These are phyloP conservation scores for Centruroides vittatus DNA, from an alignment of 1,140 invertebrate genomes.

Conservation along the genomic window DNA sequence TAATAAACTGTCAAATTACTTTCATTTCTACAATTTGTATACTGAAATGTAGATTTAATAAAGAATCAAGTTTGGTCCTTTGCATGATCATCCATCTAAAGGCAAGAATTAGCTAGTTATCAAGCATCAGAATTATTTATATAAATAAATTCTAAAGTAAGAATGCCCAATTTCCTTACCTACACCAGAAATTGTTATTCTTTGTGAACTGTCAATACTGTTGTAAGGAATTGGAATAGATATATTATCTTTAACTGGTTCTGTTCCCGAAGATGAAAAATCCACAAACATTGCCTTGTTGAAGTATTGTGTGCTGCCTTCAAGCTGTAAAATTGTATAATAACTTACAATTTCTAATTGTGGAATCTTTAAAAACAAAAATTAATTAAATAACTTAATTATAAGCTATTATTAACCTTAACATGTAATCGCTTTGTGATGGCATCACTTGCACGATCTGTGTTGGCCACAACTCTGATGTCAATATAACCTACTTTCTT, in stretches of 20 bases:
- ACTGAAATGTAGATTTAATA: too few species aligned
- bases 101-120: too few species aligned
- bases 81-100: too few species aligned
- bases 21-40: too few species aligned
- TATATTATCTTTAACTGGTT: conserved; percentile 36
- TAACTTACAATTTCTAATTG: not conserved
- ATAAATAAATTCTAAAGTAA: too few species aligned
- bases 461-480: conserved; percentile 55
- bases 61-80: too few species aligned
- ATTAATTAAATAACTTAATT: too few species aligned
- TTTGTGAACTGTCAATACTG: conserved; percentile 52
- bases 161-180: conserved; percentile 22
- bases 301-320: conserved; percentile 58
- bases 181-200: conserved; percentile 53
- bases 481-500: conserved; percentile 53
- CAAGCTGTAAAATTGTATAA: conserved; percentile 38
- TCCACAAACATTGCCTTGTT: conserved; percentile 64
- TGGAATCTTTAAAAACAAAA: too few species aligned
- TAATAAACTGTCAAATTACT: too few species aligned
- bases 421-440: conserved; percentile 53
- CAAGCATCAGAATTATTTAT: too few species aligned
- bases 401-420: conserved; percentile 36
- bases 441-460: conserved; percentile 50
- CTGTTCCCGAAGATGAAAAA: conserved; percentile 36
- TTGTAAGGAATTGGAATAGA: conserved; percentile 54